Conservation (phyloP, 2,797 vertebrate species). For the Podarcis siculus region DNA sequence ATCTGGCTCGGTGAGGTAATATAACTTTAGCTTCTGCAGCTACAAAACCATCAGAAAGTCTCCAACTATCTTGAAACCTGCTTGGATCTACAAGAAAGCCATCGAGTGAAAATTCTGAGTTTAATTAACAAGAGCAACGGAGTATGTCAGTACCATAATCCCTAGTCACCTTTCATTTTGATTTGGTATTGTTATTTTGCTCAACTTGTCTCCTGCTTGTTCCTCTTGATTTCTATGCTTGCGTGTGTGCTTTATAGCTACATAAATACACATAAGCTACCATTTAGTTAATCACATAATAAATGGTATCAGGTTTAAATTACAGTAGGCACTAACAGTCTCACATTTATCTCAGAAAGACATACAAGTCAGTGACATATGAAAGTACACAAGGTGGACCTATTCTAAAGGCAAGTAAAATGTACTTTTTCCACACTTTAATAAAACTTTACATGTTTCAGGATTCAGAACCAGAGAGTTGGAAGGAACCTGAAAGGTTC, state of each 20-base stretch:
- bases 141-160: not conserved
- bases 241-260: no score
- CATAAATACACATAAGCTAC: not conserved
- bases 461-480: no score
- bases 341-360: not conserved
- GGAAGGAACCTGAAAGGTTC: no score
- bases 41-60: constrained; percentile 96
- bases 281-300: not conserved
- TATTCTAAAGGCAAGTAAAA: no score
- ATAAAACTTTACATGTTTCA: no score
- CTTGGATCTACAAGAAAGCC: constrained; percentile 85
- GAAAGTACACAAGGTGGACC: not conserved
- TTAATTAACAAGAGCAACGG: not conserved
- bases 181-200: not conserved
- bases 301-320: not conserved
- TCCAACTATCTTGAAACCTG: constrained; percentile 97
- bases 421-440: no score
- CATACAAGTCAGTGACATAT: not conserved
- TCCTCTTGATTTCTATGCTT: not conserved
- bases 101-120: not conserved
- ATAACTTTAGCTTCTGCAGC: constrained; percentile 97
- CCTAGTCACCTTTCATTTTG: not conserved
- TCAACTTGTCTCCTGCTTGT: not conserved
- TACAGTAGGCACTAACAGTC: not conserved
- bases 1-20: constrained; percentile 94